Conservation (phyloP, 2,888 invertebrate genomes). For the Nomada goodeniana region DNA sequence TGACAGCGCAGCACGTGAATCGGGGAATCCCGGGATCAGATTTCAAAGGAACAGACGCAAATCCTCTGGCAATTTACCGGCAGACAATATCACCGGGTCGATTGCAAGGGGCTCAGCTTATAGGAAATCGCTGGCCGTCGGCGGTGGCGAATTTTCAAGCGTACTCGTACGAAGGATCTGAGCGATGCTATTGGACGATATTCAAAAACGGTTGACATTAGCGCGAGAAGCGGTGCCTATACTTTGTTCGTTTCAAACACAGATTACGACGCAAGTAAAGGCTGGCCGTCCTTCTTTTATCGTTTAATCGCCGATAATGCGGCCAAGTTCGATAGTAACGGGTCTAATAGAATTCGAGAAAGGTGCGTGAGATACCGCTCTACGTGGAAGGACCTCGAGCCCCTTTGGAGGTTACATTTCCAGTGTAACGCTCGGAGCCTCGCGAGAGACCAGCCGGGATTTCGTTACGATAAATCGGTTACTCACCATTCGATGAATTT, state of each 20-base stretch:
- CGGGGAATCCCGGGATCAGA: constrained; percentile 17
- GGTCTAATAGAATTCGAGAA: neutral
- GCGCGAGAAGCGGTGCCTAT: constrained; percentile 38
- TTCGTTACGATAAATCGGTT: constrained; percentile 15
- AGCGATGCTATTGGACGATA: constrained; percentile 59
- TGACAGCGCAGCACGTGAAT: constrained; percentile 46
- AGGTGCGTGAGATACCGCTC: constrained; percentile 9
- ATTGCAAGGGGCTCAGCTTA: neutral
- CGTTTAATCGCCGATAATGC: constrained; percentile 6
- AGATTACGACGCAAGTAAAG: neutral
- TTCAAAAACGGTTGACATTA: constrained; percentile 64
- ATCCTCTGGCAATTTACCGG: neutral
- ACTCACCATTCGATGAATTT: constrained; percentile 45
- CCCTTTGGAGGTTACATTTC: constrained; percentile 71
- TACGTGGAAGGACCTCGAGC: constrained; percentile 57
- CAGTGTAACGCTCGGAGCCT: constrained; percentile 39
- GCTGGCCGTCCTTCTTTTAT: neutral
- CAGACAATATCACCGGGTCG: neutral
- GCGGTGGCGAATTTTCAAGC: constrained; percentile 18
- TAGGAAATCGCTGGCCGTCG: constrained; percentile 13
- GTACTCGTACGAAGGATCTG: constrained; percentile 11
- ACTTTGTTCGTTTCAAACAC: constrained; percentile 14
- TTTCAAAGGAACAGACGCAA: constrained; percentile 3
- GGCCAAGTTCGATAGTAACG: neutral
- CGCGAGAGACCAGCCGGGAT: constrained; percentile 23